Percentiles rank a stretch among this genome's conserved stretches.
phyloP scores from a whole-genome alignment of 2,888 invertebrate species.

The Andrena bucephala region DNA sequence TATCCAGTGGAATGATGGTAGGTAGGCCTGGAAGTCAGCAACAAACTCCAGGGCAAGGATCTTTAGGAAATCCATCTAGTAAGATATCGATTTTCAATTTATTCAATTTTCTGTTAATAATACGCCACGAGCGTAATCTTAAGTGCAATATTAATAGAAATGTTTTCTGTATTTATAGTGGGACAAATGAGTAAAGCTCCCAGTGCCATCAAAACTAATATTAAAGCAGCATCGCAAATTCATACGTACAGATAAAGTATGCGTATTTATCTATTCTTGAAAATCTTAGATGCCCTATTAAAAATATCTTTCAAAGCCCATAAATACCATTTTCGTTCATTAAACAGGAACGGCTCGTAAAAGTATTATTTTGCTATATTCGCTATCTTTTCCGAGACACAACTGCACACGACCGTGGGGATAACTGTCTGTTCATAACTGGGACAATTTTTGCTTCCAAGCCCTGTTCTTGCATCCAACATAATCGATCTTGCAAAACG shows the following conservation, averaged over 20 bases:
- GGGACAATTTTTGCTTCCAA: conserved; percentile 72
- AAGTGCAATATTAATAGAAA: conserved; percentile 23
- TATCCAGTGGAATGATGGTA: conserved; percentile 81
- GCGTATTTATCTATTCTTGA: not conserved
- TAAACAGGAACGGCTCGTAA: not conserved
- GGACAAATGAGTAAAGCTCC: conserved; percentile 93
- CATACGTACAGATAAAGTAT: conserved; percentile 92
- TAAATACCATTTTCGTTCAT: not conserved
- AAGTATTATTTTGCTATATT: conserved; percentile 8
- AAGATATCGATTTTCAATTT: conserved; percentile 40
- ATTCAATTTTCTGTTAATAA: conserved; percentile 19
- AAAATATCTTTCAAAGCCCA: not conserved
- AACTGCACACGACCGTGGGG: conserved; percentile 81
- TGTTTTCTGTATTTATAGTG: conserved; percentile 77
- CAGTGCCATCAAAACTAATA: conserved; percentile 96
- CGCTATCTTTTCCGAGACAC: conserved; percentile 72
- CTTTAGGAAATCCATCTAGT: conserved; percentile 79
- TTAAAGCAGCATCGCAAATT: conserved; percentile 95
- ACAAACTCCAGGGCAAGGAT: conserved; percentile 80
- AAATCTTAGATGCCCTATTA: not conserved
- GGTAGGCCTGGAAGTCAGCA: conserved; percentile 82
- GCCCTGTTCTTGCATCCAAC: conserved; percentile 77
- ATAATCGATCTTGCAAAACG: conserved; percentile 78
- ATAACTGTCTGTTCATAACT: conserved; percentile 76
- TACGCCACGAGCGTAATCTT: conserved; percentile 22